A percentile compares a stretch with the other conserved stretches of the same genome.
phyloP scores from a whole-genome alignment of 2,113 vertebrate genomes.

The Rhizomys pruinosus region DNA sequence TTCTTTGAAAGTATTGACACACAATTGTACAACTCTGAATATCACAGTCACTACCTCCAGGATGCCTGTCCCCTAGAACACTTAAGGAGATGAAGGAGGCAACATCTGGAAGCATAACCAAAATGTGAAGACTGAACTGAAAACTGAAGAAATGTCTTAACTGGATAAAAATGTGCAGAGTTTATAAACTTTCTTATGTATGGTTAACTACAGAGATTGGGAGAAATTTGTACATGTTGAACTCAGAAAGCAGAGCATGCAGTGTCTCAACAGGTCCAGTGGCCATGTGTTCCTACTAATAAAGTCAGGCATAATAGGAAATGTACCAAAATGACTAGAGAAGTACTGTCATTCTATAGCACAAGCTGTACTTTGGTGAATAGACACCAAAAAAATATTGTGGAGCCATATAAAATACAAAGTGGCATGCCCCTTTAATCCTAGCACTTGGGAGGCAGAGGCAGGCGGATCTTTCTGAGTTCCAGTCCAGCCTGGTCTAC shows the following conservation, averaged over 20 bases:
- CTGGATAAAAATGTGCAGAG: neutral
- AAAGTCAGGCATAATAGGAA: neutral
- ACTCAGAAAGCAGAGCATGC: neutral
- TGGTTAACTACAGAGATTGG: neutral
- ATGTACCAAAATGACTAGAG: neutral
- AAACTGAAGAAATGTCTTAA: neutral
- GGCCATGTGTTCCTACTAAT: too few species aligned
- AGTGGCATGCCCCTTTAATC: too few species aligned
- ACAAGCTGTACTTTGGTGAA: neutral
- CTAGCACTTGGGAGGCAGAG: too few species aligned
- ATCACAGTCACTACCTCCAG: neutral
- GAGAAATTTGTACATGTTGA: neutral
- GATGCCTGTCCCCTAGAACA: neutral
- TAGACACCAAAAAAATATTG: neutral
- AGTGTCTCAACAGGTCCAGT: rapidly evolving
- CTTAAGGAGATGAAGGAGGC: neutral
- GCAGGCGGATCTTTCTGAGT: too few species aligned
- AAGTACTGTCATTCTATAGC: neutral
- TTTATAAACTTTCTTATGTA: neutral
- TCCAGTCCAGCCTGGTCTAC: too few species aligned
- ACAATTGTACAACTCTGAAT: neutral
- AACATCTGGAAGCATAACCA: neutral
- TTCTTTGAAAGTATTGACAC: neutral
- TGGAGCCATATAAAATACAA: neutral
- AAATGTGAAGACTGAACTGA: neutral